phyloP scores from a whole-genome alignment of 2,888 invertebrate genomes.

The Scaptomyza caliginosa region DNA sequence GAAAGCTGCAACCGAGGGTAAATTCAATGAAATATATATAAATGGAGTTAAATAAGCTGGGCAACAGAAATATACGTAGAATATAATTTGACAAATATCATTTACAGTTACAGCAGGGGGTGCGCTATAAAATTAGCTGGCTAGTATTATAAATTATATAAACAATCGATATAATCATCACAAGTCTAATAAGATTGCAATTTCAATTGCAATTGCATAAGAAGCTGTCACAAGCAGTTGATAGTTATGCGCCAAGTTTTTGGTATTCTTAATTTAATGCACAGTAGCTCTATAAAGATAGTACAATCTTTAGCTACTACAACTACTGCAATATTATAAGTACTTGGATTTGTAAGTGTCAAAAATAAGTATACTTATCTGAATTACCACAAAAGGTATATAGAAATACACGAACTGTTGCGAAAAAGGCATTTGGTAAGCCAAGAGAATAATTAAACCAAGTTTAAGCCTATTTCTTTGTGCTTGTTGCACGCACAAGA shows the following conservation, averaged over 20 bases:
- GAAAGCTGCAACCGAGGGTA: slow-evolving; percentile 88
- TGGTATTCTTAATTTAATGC: not conserved
- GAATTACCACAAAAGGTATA: not conserved
- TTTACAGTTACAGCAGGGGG: not conserved
- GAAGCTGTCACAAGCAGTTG: not conserved
- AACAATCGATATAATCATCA: not conserved
- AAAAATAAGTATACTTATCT: not conserved
- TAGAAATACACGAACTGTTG: not conserved
- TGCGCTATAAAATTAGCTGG: not conserved
- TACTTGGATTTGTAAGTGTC: not conserved
- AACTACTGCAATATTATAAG: too few species aligned
- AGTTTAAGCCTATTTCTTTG: not conserved
- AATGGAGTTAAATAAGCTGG: slow-evolving; percentile 5
- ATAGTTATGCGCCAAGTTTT: not conserved
- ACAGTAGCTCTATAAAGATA: not conserved
- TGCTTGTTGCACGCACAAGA: not conserved
- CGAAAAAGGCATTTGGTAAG: not conserved
- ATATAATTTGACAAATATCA: slow-evolving; percentile 5
- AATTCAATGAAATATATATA: slow-evolving; percentile 3
- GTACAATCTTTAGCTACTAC: not conserved
- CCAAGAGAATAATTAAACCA: not conserved
- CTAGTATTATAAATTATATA: not conserved
- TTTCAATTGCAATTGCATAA: not conserved
- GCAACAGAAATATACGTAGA: not conserved
- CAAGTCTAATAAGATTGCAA: not conserved